Evolutionary conservation across 2,888 invertebrate genomes (phyloP).

Genomic region (Charanyca ferruginea): DNA sequence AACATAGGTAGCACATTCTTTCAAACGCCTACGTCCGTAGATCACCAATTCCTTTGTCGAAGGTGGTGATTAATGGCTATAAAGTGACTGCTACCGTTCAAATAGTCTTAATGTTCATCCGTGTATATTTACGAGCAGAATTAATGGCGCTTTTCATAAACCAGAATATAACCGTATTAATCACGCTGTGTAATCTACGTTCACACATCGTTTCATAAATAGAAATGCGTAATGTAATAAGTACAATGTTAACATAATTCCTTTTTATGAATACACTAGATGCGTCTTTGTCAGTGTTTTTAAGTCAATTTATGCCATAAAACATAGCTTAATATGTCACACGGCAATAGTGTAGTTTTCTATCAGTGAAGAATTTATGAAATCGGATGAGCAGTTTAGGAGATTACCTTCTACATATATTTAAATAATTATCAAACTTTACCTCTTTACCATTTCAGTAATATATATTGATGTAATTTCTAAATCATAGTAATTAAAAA

Average conservation of each 20-base stretch:
- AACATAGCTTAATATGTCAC: too few species aligned
- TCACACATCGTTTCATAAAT: slow-evolving; percentile 37
- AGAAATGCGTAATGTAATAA: slow-evolving; percentile 7
- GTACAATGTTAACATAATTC: slow-evolving; percentile 20
- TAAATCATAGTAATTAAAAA: too few species aligned
- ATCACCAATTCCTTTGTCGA: slow-evolving; percentile 17
- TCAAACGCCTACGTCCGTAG: neutral
- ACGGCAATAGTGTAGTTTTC: too few species aligned
- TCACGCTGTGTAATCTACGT: slow-evolving; percentile 26
- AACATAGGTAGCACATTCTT: neutral
- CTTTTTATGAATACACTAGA: neutral
- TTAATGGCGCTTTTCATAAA: slow-evolving; percentile 41
- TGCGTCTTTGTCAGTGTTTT: neutral
- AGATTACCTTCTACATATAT: too few species aligned
- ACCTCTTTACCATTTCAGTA: too few species aligned
- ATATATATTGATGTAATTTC: too few species aligned
- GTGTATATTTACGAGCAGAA: slow-evolving; percentile 6
- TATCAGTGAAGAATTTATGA: too few species aligned
- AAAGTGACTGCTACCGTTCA: neutral
- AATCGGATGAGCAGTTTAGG: too few species aligned
- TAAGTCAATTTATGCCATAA: too few species aligned
- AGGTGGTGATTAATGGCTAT: slow-evolving; percentile 11
- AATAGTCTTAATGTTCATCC: slow-evolving; percentile 1
- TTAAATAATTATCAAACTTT: too few species aligned
- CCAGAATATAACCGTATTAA: slow-evolving; percentile 34